A percentile compares a stretch with the other conserved stretches of the same genome.
phyloP scores from a whole-genome alignment of 2,888 invertebrate species.

The Nomada goodeniana region DNA sequence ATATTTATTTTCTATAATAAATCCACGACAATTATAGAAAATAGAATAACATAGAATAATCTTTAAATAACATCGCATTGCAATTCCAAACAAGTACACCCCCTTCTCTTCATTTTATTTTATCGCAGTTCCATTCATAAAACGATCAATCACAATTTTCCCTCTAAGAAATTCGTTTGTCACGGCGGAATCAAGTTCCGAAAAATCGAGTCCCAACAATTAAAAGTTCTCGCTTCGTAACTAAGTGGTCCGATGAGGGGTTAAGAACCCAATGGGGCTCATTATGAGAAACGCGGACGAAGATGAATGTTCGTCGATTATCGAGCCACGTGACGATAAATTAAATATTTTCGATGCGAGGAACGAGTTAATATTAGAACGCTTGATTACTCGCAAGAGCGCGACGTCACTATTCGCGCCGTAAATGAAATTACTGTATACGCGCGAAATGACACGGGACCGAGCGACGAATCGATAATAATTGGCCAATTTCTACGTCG shows the following conservation, averaged over 20 bases:
- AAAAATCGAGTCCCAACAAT: not conserved
- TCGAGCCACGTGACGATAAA: constrained; percentile 26
- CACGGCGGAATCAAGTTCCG: not conserved
- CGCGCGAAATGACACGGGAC: constrained; percentile 37
- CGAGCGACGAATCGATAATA: constrained; percentile 44
- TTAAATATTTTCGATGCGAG: constrained; percentile 4
- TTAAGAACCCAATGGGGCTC: not conserved
- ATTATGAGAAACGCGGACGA: not conserved
- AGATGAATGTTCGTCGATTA: constrained; percentile 52
- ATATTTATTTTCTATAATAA: too few species aligned
- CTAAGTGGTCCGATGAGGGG: not conserved
- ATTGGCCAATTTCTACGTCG: constrained; percentile 42
- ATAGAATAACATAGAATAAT: too few species aligned
- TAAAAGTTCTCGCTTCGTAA: constrained; percentile 1
- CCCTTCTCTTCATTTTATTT: too few species aligned
- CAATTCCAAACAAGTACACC: too few species aligned
- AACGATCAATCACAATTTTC: too few species aligned
- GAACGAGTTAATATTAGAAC: constrained; percentile 12
- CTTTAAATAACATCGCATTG: too few species aligned
- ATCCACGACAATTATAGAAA: too few species aligned
- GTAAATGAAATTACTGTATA: constrained; percentile 34
- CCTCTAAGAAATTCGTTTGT: too few species aligned
- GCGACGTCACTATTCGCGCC: constrained; percentile 9
- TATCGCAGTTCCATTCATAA: too few species aligned
- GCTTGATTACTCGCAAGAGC: not conserved